Base-by-base conservation (phyloP, 2,113 vertebrate species). In the Entosphenus tridentatus region DNA sequence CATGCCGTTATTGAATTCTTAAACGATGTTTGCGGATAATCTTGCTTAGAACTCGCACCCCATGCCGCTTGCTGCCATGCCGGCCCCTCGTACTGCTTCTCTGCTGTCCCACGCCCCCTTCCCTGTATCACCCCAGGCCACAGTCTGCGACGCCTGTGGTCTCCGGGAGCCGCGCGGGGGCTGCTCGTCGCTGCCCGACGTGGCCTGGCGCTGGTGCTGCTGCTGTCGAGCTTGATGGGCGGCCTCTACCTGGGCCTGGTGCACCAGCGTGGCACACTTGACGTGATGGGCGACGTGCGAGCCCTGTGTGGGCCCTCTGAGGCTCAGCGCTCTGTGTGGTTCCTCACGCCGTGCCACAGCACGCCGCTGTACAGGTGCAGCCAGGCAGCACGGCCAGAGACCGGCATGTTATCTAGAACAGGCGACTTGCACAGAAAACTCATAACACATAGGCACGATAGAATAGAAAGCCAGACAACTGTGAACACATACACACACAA, bases 321-420 rank as follows among this genome's bases (percentile, higher is more conserved):
- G 73, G 12, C 57, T 75, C 16, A 67, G 69, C 57, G 56, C 21
- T n/a, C 67, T 1, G 72, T 92, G 54, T 78, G 92, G 70, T 74
- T 93, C 73, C 80, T 97, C 76, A 95, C 96, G 92, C 92, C 93
- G 0, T 98, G 92, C 72, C 93, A 98, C 77, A 93, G 92, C 1
- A 93, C 90, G 3, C 91, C 93, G 3, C 81, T 83, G 70, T 97
- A 97, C 83, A 98, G 92, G 93, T 96, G 80, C 10, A 67, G 57
- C 68, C 18, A 18, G 62, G 10, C 18, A n/a, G 18, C n/a, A 65
- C 10, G n/a, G 18, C n/a, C n/a, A 14, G 58, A 62, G 58, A 5
- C 58, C 16, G 58, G 16, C 16, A 14, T 62, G 13, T 62, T 14
- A 62, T 5, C 13, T 14, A 62, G 16, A 13, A 17, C 16, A 17